Base-by-base conservation (phyloP, 1,140 invertebrate species). In the Bradysia coprophila region DNA sequence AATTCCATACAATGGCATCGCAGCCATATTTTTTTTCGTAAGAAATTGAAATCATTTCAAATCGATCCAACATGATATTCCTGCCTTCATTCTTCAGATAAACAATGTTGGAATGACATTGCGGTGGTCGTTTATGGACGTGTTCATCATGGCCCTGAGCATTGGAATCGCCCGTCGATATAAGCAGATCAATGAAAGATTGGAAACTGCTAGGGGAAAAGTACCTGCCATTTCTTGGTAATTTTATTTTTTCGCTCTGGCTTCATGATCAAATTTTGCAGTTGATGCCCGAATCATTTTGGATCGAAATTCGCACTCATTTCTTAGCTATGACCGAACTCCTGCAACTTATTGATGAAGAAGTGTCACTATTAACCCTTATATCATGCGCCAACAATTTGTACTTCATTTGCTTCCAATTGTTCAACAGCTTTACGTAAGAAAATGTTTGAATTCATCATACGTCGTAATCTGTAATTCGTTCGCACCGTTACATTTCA, bases 351-450 rank as follows among this genome's bases (percentile, higher is more conserved):
- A 16, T 36, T 6, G 33, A 36, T 36, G 15, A 8, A 36, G 18
- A 36, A 36, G 15, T 36, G 15, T 67, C 68, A 2, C 56, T 62
- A 28, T 63, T 70, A 21, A 62, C 72, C 20, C 50, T 73, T 8
- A 47, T 73, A 0, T 71, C 70, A 0, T 72, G 72, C 42, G 64
- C 64, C 5, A 66, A 59, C 13, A 68, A 73, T 53, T 51, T 73
- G 11, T 71, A 70, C 41, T 69, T 70, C 46, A 71, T 73, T 49
- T 69, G 71, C 34, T 63, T 69, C 24, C 70, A 72, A 41, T 56
- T 73, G n/a, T 64, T 71, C 24, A 63, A 68, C 49, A 70, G 64
- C 37, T 61, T 73, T 41, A 66, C 66, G 66, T 28, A 28, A 28
- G 13, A 28, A 28, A 8, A 8, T 28, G 24, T 13, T 8, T 28